A percentile compares a stretch with the other conserved stretches of the same genome.
Conservation (phyloP, 2,888 invertebrate genomes). For the Rotaria macrura region DNA sequence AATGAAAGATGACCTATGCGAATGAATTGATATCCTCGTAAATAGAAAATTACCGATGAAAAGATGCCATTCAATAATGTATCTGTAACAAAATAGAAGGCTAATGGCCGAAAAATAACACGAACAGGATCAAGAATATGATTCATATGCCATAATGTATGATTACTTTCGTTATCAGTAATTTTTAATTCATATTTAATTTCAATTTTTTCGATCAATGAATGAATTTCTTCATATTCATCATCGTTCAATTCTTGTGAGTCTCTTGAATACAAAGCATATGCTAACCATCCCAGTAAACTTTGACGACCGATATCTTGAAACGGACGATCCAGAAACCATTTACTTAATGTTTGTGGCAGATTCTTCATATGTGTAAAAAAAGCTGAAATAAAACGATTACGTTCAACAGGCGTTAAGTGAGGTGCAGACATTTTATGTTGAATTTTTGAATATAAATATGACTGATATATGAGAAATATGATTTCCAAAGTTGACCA, state of each 20-base stretch:
- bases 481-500: not conserved
- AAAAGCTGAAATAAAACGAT: not conserved
- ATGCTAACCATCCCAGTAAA: not conserved
- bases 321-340: not conserved
- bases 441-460: not conserved
- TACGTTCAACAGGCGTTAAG: not conserved
- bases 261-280: not conserved
- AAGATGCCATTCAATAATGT: not conserved
- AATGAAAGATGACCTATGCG: not conserved
- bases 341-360: not conserved
- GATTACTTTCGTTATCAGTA: not conserved
- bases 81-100: not conserved
- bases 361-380: not conserved
- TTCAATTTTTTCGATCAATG: not conserved
- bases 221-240: not conserved
- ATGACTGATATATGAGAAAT: not conserved
- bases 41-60: not conserved
- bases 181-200: not conserved
- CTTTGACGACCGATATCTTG: not conserved
- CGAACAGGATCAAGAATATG: constrained; percentile 5
- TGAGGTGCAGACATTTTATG: not conserved
- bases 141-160: not conserved
- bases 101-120: constrained; percentile 6
- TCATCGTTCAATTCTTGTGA: not conserved
- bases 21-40: not conserved